Percentiles rank a stretch among this genome's conserved stretches.
phyloP scores from a whole-genome alignment of 2,113 vertebrate species.

The Ornithorhynchus anatinus region DNA sequence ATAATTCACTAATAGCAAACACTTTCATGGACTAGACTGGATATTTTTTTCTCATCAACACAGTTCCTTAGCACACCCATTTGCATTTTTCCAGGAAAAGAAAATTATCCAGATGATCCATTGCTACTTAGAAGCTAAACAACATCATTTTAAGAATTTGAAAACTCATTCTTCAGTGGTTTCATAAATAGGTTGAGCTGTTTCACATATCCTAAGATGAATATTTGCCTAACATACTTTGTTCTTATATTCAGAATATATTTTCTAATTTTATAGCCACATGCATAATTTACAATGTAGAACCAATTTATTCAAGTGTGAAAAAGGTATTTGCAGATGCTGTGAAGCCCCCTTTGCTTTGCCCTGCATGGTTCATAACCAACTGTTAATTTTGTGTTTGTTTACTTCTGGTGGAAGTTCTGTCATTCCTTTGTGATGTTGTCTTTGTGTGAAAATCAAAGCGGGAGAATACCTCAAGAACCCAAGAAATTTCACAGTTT shows the following conservation, averaged over 20 bases:
- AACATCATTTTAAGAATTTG: background rate
- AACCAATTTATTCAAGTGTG: background rate
- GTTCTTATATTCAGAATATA: background rate
- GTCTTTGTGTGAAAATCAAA: constrained; percentile 30
- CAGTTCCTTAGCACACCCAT: background rate
- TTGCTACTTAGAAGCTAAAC: background rate
- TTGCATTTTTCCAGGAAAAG: too few relatives aligned
- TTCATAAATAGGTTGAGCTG: background rate
- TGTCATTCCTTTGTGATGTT: background rate
- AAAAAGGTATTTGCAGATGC: background rate
- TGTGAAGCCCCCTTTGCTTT: background rate
- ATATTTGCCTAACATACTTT: background rate
- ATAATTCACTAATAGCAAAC: background rate
- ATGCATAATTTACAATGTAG: too few relatives aligned
- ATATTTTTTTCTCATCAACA: background rate
- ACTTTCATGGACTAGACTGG: background rate
- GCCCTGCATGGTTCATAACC: background rate
- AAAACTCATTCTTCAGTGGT: background rate
- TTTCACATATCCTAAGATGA: background rate
- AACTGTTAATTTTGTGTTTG: constrained; percentile 28
- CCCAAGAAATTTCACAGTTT: constrained; percentile 43
- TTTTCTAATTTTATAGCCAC: too few relatives aligned
- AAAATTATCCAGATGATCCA: background rate
- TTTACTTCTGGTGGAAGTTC: background rate
- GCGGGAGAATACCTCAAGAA: background rate